Percentiles rank a stretch among this genome's conserved stretches.
Evolutionary conservation across 23 tunicate species (phyloP).

Genomic region (Halocynthia roretzi): DNA sequence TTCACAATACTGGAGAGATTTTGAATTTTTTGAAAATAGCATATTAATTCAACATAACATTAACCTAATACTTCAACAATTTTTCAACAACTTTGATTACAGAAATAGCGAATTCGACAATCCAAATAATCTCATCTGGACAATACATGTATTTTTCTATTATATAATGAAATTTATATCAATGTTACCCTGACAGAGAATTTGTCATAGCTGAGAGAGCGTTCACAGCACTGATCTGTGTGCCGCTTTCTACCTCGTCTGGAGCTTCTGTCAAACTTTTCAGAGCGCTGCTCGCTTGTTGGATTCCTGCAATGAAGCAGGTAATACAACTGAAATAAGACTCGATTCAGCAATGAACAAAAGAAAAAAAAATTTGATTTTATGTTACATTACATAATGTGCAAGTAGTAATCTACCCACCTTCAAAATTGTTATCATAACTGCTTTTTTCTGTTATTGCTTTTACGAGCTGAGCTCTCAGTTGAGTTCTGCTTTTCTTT

Average conservation of each 20-base stretch:
- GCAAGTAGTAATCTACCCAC: conserved; percentile 9
- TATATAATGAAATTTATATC: background rate
- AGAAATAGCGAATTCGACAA: background rate
- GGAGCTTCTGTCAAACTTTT: conserved; percentile 45
- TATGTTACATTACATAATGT: background rate
- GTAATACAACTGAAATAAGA: background rate
- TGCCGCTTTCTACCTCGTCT: conserved; percentile 44
- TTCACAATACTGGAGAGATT: conserved; percentile 30
- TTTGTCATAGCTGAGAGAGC: conserved; percentile 35
- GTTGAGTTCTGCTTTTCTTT: conserved; percentile 8
- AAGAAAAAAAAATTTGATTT: background rate
- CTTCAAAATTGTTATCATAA: conserved; percentile 64
- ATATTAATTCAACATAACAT: background rate
- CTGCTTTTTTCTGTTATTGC: conserved; percentile 46
- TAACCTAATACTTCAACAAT: background rate
- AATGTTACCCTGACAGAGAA: conserved; percentile 26
- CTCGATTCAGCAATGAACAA: background rate
- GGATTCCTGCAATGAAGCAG: conserved; percentile 29
- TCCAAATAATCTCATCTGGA: background rate
- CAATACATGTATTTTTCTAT: background rate
- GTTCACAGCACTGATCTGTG: conserved; percentile 50
- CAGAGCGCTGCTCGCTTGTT: conserved; percentile 65
- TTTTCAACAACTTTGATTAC: background rate
- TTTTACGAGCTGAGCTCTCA: conserved; percentile 36
- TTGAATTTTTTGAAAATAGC: background rate